Conservation (phyloP, 2,113 vertebrate genomes). For the Lasiurus cinereus region DNA sequence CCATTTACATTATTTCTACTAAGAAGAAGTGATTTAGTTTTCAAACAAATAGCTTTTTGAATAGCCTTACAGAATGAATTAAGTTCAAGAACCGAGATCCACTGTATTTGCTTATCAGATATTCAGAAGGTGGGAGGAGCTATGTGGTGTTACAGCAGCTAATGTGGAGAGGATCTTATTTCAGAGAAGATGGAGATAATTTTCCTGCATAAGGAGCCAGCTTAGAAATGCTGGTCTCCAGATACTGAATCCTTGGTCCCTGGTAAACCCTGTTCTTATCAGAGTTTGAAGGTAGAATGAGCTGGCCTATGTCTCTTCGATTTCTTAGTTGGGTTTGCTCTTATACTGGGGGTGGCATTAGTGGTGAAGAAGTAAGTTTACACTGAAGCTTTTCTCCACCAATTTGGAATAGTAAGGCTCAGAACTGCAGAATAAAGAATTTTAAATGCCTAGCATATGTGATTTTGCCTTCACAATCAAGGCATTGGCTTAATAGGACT, state of each 20-base stretch:
- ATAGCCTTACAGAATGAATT: no score
- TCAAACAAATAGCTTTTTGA: no score
- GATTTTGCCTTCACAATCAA: constrained; percentile 26
- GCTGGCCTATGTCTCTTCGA: not conserved
- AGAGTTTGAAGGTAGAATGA: not conserved
- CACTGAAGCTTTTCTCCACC: not conserved
- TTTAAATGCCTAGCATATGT: not conserved
- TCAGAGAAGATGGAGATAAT: not conserved
- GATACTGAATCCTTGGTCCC: not conserved
- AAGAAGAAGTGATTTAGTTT: no score
- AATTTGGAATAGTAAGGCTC: not conserved
- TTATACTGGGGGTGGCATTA: not conserved
- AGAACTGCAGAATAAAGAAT: not conserved
- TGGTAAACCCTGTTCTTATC: not conserved
- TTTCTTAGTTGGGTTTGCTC: not conserved
- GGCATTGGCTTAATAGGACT: not conserved
- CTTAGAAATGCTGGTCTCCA: not conserved
- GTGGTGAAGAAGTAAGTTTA: not conserved
- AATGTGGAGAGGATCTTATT: not conserved
- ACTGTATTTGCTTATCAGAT: not conserved
- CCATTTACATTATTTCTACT: no score
- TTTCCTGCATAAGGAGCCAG: not conserved
- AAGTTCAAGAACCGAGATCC: no score
- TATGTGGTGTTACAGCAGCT: accelerated
- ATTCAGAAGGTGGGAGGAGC: not conserved